Percentiles rank a stretch among this genome's conserved stretches.
Conservation (phyloP, 2,113 vertebrate genomes). For the Microcebus murinus region DNA sequence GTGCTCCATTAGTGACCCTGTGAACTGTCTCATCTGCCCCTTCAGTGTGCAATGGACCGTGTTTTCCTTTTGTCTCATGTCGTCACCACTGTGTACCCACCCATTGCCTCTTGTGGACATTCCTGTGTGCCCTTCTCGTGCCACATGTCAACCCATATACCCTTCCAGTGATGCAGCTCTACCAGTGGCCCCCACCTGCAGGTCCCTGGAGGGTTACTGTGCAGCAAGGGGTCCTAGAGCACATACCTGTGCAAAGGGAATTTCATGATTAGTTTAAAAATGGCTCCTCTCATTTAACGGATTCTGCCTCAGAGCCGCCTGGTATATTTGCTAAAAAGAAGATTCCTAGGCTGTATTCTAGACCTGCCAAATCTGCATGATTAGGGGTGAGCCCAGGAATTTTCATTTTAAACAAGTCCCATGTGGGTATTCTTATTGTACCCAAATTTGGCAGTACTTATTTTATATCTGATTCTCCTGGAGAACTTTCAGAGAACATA, state of each 20-base stretch:
- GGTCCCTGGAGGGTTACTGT: too few relatives aligned
- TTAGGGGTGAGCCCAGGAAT: not conserved
- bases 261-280: too few relatives aligned
- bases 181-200: too few relatives aligned
- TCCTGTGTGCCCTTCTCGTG: too few relatives aligned
- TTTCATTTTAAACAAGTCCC: not conserved
- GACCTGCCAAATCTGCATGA: not conserved
- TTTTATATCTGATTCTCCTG: not conserved
- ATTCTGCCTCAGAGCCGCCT: too few relatives aligned
- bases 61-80: not conserved
- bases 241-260: too few relatives aligned
- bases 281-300: too few relatives aligned
- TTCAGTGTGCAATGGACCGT: not conserved
- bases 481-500: not conserved
- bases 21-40: not conserved
- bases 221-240: too few relatives aligned
- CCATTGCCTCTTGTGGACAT: not conserved
- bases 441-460: not conserved
- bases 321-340: too few relatives aligned
- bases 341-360: not conserved
- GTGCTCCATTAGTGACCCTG: not conserved
- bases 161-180: too few relatives aligned
- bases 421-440: not conserved
- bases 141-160: too few relatives aligned
- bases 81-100: not conserved